Conservation (phyloP, 2,888 invertebrate genomes). For the Linnaemya vulpina region DNA sequence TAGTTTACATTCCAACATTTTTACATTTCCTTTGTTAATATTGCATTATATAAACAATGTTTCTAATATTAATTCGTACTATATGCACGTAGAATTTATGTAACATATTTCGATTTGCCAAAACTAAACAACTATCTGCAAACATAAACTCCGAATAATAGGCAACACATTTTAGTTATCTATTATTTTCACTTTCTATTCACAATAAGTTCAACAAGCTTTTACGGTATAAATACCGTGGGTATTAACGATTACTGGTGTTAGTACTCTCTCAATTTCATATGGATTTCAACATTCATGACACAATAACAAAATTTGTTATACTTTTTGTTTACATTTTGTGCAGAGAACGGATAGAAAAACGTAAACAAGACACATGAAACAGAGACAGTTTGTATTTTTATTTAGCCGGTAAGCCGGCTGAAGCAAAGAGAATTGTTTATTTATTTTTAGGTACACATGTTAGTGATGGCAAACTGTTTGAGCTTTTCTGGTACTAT, state of each 20-base stretch:
- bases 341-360: constrained; percentile 37
- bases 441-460: constrained; percentile 40
- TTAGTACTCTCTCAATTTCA: constrained; percentile 16
- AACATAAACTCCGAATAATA: not conserved
- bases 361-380: not conserved
- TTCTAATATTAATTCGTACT: no score
- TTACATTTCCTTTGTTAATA: no score
- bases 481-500: not conserved
- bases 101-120: no score
- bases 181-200: not conserved
- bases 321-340: constrained; percentile 62
- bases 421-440: constrained; percentile 44
- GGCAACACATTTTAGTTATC: constrained; percentile 23
- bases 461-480: not conserved
- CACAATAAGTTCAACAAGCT: constrained; percentile 25
- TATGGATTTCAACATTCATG: not conserved
- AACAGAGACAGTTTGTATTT: constrained; percentile 2
- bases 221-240: constrained; percentile 61
- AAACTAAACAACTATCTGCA: not conserved
- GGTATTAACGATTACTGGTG: not conserved
- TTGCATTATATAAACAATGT: no score
- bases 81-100: no score
- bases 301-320: constrained; percentile 7
- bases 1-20: no score
- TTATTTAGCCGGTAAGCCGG: constrained; percentile 58